Percentiles rank a stretch among this genome's conserved stretches.
These are phyloP conservation scores for Hyles euphorbiae DNA, from an alignment of 1,140 invertebrate species.

Conservation along the genomic window DNA sequence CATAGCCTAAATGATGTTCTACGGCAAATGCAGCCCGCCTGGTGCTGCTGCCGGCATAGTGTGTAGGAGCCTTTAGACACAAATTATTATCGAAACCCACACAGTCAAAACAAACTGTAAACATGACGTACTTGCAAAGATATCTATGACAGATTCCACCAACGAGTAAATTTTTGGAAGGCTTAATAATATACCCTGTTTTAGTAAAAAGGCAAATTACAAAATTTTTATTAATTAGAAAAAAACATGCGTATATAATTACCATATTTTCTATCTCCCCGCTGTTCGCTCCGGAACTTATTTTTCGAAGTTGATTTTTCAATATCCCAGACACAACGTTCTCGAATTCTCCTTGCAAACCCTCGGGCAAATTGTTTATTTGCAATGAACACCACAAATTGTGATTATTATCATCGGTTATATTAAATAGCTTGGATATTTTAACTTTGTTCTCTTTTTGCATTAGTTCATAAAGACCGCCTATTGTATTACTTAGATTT, in stretches of 20 bases:
- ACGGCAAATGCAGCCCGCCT: too few species aligned
- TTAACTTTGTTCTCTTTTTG: constrained; percentile 35
- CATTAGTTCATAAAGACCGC: constrained; percentile 34
- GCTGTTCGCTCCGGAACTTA: constrained; percentile 16
- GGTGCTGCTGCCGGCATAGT: too few species aligned
- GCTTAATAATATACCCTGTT: too few species aligned
- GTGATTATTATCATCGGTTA: constrained; percentile 25
- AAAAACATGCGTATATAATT: constrained; percentile 2
- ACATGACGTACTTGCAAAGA: too few species aligned
- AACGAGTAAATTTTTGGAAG: too few species aligned
- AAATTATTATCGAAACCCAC: too few species aligned
- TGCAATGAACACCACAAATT: constrained; percentile 33
- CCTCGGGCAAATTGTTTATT: constrained; percentile 36
- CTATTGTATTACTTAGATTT: constrained; percentile 36
- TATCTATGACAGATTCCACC: too few species aligned
- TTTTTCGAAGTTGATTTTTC: constrained; percentile 11
- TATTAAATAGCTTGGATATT: constrained; percentile 30
- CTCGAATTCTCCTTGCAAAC: constrained; percentile 24
- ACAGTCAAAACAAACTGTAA: too few species aligned
- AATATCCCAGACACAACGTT: constrained; percentile 30
- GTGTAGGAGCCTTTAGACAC: too few species aligned
- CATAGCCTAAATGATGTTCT: too few species aligned
- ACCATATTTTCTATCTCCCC: constrained; percentile 26
- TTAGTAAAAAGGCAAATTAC: too few species aligned
- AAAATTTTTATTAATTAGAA: too few species aligned